Base-by-base conservation (phyloP, 2,113 vertebrate species). In the Sturnus vulgaris region DNA sequence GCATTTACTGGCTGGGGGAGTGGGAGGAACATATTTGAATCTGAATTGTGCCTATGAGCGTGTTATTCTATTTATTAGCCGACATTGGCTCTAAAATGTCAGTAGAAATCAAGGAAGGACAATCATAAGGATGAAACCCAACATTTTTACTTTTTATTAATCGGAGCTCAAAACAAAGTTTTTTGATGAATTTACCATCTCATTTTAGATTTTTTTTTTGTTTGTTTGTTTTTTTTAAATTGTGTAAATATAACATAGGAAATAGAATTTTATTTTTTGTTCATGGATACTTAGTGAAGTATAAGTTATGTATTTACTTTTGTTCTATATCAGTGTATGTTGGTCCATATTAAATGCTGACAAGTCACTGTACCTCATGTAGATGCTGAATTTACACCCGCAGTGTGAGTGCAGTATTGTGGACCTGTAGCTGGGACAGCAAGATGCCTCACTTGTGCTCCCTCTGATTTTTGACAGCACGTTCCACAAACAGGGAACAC, bases 161-260 rank as follows among this genome's bases (percentile, higher is more conserved):
- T 98, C 87, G 98, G 98, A 98, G 98, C 98, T 98, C 96, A 98
- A 98, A 98, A 98, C 98, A 98, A 98, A 98, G 98, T 98, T 97
- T 97, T 97, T 96, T 97, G 97, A 97, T 97, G 96, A 98, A 98
- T 98, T 98, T 98, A 98, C 98, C 98, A 98, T 99, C 98, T 99
- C 98, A 98, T 99, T 98, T 98, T 98, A 98, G 98, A 98, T 78
- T 42, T 42, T 42, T 42, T 42, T 97, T 98, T 98, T 98, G n/a
- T n/a, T n/a, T n/a, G n/a, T n/a, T n/a, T 98, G 7, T 37, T 37
- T 37, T 37, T 98, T 98, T 98, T 20, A 80, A 98, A 99, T 98
- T 99, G 98, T 99, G 99, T 99, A 99, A 99, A 99, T 99, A 99
- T 98, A 98, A 99, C 98, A 99, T 99, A 99, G 98, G 98, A 98